Evolutionary conservation across 2,797 vertebrate genomes (phyloP), one percentile per base, ranked within the genome.

Genomic region (Chiloscyllium punctatum): DNA sequence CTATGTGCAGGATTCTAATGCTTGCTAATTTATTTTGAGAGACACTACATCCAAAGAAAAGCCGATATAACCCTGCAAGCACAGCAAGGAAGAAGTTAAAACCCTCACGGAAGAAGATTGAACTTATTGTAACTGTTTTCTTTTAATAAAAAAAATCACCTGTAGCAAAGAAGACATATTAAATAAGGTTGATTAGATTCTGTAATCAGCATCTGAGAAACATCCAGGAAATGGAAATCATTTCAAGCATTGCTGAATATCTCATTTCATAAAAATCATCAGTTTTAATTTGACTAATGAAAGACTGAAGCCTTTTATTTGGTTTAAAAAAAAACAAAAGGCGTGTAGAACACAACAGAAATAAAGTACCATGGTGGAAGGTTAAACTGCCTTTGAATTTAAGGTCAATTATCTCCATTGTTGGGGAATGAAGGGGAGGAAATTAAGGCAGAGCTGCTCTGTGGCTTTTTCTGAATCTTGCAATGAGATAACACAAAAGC

Each of bases 221-320:
- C 88, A 91, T 91, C 23, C 57, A 66, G 90, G 66, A 92, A 42
- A 92, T 92, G n/a, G 66, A 92, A 92, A 37, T 66, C 33, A 92
- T 92, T 69, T 92, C n/a, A 92, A 69, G n/a, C 37, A 42, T 92
- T 92, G n/a, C 8, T 13, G 90, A 66, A 37, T 42, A 92, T 92
- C 48, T 69, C 25, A 27, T 92, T 92, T 92, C 66, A 42, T 21
- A 68, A 42, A 25, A 66, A 92, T 92, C n/a, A n/a, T 91, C 88
- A 25, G 33, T 91, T 68, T 91, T 91, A 91, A n/a, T 66, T 69
- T 92, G 90, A 42, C 90, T 42, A 92, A 69, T 92, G 90, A 69
- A 42, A 42, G 66, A 69, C n/a, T 69, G 90, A 21, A 69, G 62
- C 66, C 90, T 68, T 68, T 69, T 69, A 68, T 68, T 37, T 68